Percentiles rank a stretch among this genome's conserved stretches.
Conservation (phyloP, 2,797 vertebrate genomes). For the Scyliorhinus canicula region DNA sequence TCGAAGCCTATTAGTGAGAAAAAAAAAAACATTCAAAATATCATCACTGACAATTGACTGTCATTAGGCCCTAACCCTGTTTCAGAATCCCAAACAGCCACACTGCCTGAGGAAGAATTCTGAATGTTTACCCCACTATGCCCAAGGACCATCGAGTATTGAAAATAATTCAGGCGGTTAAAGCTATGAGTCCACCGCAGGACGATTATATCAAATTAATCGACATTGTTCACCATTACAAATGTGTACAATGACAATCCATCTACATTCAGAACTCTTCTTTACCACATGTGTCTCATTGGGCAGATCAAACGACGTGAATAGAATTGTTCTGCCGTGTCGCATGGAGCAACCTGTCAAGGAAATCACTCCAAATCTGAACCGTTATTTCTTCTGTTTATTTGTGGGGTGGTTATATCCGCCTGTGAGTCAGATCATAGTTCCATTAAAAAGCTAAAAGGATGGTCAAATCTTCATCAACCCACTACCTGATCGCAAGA, state of each 20-base stretch:
- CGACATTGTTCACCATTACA: neutral
- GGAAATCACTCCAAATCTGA: neutral
- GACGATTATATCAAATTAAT: neutral
- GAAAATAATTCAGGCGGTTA: neutral
- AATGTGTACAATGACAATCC: neutral
- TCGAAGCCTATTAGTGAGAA: neutral
- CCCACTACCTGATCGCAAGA: neutral
- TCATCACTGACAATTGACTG: neutral
- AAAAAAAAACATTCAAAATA: constrained; percentile 8
- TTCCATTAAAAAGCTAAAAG: neutral
- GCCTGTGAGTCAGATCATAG: neutral
- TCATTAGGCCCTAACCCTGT: too few species aligned
- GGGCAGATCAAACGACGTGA: neutral
- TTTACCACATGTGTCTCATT: neutral
- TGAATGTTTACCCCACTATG: neutral
- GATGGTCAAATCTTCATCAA: neutral
- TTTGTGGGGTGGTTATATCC: neutral
- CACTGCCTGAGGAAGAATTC: neutral
- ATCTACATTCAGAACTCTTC: neutral
- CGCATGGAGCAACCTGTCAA: neutral
- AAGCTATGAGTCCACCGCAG: neutral
- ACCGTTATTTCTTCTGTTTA: neutral
- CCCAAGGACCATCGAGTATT: neutral
- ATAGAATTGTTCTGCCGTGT: neutral
- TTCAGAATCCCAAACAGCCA: neutral